These are phyloP conservation scores for Mythimna impura DNA, from an alignment of 2,888 invertebrate genomes.

Conservation along the genomic window DNA sequence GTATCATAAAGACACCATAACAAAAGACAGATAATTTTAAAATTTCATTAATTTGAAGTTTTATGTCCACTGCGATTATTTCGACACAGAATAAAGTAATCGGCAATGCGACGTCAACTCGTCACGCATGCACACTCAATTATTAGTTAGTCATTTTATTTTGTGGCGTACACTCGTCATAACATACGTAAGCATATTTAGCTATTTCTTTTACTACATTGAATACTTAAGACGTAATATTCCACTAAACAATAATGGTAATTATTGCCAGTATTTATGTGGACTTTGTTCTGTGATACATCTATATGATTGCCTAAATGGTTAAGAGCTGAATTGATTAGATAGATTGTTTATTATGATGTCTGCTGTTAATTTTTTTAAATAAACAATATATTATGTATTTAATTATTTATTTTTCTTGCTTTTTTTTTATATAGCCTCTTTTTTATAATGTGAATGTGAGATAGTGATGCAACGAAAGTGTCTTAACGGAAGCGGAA, in stretches of 20 bases:
- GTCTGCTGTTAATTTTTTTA: background rate
- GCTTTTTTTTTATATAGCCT: too few relatives aligned
- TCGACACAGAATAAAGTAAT: background rate
- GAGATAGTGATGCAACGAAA: too few relatives aligned
- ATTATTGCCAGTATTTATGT: constrained; percentile 12
- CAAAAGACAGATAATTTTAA: too few relatives aligned
- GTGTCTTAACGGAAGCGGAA: too few relatives aligned
- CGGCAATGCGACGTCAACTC: background rate
- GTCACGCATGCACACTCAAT: background rate
- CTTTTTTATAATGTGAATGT: too few relatives aligned
- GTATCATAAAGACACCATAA: too few relatives aligned
- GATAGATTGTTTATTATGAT: background rate
- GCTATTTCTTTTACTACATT: background rate
- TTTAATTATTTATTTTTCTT: too few relatives aligned
- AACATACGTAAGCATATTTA: background rate
- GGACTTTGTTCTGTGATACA: constrained; percentile 34
- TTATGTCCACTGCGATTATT: too few relatives aligned
- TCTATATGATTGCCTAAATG: constrained; percentile 1
- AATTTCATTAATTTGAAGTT: background rate
- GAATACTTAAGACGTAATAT: background rate
- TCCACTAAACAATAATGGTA: background rate
- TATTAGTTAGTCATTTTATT: background rate
- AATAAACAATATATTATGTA: background rate
- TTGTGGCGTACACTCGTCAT: too few relatives aligned
- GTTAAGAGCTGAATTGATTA: background rate